Evolutionary conservation across 2,113 vertebrate genomes (phyloP), one percentile per base, ranked within the genome.

Genomic region (Actenoides lindsayi): DNA sequence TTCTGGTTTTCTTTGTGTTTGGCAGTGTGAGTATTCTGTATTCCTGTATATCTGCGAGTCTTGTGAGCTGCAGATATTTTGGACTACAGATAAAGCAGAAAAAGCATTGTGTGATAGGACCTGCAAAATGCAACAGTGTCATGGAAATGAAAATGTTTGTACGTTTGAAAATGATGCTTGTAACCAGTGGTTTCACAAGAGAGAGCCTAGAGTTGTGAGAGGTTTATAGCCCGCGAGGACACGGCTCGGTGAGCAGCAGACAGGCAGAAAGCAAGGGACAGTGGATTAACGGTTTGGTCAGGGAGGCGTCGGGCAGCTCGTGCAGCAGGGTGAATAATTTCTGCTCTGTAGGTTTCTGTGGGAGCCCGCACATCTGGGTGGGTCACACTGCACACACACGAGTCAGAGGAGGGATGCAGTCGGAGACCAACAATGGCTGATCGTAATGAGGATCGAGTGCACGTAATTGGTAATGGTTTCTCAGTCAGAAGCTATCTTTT

Each of bases 21-120:
- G 20, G 4, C 56, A 1, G 42, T 42, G 42, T 42, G 42, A 42
- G 42, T 42, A 42, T 16, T 42, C 14, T 42, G 42, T 42, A 16
- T 42, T 42, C 42, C 42, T 42, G 15, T 42, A 16, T 42, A 16
- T 42, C 42, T 42, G 42, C 42, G 39, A 51, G 14, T 63, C 41
- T 65, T 33, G 48, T 56, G 87, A 14, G 48, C 53, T n/a, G 15
- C 11, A 57, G 41, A 50, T 63, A 10, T 21, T 2, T 8, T 50
- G 51, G 7, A 51, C 10, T 51, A 12, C 15, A 70, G 46, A 44
- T 28, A 41, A 50, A 85, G 56, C 13, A 75, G 50, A 84, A 73
- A 73, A 41, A 16, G 10, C 3, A 2, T 30, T 1, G 1, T 5
- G 0, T 48, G 8, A 11, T 28, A 11, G 7, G 50, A 39, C 18